phyloP scores from a whole-genome alignment of 2,888 invertebrate species.

The Drosophila melanosoma region DNA sequence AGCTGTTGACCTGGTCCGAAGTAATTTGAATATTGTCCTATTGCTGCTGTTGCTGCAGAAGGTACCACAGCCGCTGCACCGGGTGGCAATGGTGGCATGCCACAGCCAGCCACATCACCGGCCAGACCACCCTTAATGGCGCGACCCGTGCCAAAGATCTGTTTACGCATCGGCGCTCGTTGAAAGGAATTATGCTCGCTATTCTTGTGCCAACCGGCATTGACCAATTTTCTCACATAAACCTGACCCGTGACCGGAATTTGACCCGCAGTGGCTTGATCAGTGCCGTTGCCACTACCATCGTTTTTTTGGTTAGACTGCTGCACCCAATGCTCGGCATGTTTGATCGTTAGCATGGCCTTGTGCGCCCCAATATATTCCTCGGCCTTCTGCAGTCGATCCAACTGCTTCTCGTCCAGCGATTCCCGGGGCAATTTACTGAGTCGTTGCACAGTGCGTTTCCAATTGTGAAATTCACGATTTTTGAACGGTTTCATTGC shows the following conservation, averaged over 20 bases:
- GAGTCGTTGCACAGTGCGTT: slow-evolving; percentile 77
- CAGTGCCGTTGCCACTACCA: not conserved
- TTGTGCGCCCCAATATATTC: slow-evolving; percentile 74
- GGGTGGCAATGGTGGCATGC: slow-evolving; percentile 18
- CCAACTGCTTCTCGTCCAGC: slow-evolving; percentile 71
- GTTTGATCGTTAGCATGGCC: slow-evolving; percentile 70
- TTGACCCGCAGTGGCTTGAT: not conserved
- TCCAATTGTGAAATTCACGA: slow-evolving; percentile 78
- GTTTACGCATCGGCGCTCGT: slow-evolving; percentile 26
- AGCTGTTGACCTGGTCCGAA: slow-evolving; percentile 28
- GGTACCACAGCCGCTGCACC: slow-evolving; percentile 17
- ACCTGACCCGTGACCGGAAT: slow-evolving; percentile 47
- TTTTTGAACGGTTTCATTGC: slow-evolving; percentile 82
- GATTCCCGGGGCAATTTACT: slow-evolving; percentile 66
- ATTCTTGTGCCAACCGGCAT: slow-evolving; percentile 45
- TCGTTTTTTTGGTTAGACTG: slow-evolving; percentile 40
- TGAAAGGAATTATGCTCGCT: slow-evolving; percentile 31
- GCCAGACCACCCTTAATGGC: slow-evolving; percentile 65
- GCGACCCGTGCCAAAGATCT: slow-evolving; percentile 60
- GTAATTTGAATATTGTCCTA: slow-evolving; percentile 41
- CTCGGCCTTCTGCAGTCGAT: slow-evolving; percentile 69
- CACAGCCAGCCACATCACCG: slow-evolving; percentile 10
- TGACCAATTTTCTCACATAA: slow-evolving; percentile 53
- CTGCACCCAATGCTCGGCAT: slow-evolving; percentile 76
- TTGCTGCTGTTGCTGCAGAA: slow-evolving; percentile 4